Evolutionary conservation across 1,140 invertebrate genomes (phyloP).

Genomic region (Harpegnathos saltator): DNA sequence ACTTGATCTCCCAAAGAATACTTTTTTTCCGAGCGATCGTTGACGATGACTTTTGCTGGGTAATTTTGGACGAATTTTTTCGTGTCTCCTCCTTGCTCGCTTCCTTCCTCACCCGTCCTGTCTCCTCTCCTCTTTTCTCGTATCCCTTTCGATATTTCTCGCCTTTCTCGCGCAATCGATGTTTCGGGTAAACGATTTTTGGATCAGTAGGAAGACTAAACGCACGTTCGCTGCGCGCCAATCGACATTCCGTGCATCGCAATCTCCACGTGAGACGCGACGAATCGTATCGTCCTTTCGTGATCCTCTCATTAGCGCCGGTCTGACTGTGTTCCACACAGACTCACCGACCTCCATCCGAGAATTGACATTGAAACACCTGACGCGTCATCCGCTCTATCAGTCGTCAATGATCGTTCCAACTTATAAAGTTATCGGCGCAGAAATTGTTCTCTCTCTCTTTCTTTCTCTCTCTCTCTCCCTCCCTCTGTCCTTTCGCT

Average conservation of each 20-base stretch:
- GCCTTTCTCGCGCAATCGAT: conserved; percentile 1
- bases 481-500: too few relatives aligned
- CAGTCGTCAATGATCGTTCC: conserved; percentile 57
- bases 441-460: conserved; percentile 42
- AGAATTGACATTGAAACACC: conserved; percentile 27
- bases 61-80: conserved; percentile 52
- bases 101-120: neutral
- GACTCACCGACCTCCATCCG: neutral
- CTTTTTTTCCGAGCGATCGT: conserved; percentile 69
- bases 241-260: neutral
- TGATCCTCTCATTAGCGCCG: neutral
- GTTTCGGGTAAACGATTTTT: conserved; percentile 33
- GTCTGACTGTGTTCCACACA: neutral
- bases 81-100: conserved; percentile 1
- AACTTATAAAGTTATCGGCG: conserved; percentile 44
- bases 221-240: conserved; percentile 18
- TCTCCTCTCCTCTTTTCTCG: neutral
- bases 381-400: conserved; percentile 19
- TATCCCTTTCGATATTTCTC: neutral
- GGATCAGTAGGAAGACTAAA: conserved; percentile 51
- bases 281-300: neutral
- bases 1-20: conserved; percentile 72
- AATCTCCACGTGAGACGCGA: neutral
- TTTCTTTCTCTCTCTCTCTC: too few relatives aligned
- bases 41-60: conserved; percentile 56